Base-by-base conservation (phyloP, 2,888 invertebrate species). In the Strigamia maritima region DNA sequence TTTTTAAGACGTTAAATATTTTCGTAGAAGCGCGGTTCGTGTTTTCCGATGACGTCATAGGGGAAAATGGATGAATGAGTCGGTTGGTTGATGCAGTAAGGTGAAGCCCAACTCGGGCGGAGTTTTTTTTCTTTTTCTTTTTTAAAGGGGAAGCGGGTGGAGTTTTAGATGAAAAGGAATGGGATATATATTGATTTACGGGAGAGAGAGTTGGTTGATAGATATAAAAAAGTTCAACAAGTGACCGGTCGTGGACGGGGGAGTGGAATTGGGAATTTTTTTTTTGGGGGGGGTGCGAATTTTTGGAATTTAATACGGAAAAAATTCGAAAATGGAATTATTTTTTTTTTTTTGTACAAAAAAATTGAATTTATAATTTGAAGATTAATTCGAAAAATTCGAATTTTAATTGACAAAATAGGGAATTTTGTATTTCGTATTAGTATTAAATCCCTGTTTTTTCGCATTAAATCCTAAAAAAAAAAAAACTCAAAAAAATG, bases 181-280 rank as follows among this genome's bases (percentile, higher is more conserved):
- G 24, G 60, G 26, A 70, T 26, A 14, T 8, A 1, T 28, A 70
- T 70, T 28, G 70, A 70, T 70, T 70, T 70, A 14, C 70, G 26
- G 26, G 19, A 6, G 24, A 60, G n/a, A n/a, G n/a, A n/a, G n/a
- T n/a, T n/a, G n/a, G 24, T 24, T 60, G 60, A 60, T 60, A 60
- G 22, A 60, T 60, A 60, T 12, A 70, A 70, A 26, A 70, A 70
- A 70, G 70, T 70, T 70, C 70, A 70, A 70, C 70, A 70, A 70
- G 70, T 70, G 70, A 65, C 65, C 65, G 65, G 65, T 65, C 26
- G 65, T 10, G 2, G 31, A 7, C 7, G 31, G 35, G 35, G 2
- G 6, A 35, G 35, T 35, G 35, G 35, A 35, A n/a, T n/a, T n/a
- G n/a, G n/a, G n/a, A n/a, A n/a, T 54, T 54, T 54, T 54, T 54